Evolutionary conservation across 1,140 invertebrate genomes (phyloP), one percentile per base, ranked within the genome.

Genomic region (Plectrocnemia conspersa): DNA sequence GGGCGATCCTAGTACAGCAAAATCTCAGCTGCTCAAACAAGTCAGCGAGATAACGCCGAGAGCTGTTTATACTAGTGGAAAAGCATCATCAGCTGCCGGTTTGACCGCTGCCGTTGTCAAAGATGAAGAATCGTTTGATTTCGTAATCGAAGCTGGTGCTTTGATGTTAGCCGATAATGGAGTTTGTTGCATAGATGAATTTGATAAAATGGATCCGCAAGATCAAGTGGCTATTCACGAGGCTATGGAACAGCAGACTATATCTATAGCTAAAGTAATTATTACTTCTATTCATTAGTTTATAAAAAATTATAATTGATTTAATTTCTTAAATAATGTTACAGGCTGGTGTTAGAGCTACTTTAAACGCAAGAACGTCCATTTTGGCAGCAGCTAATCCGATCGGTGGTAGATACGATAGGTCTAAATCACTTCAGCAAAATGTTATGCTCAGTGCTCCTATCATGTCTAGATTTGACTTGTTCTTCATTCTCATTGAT

Each of bases 221-320:
- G 97, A 99, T 80, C 96, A 98, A 73, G 95, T 99, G 4, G 97
- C 97, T 21, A 99, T 98, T 67, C 97, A 99, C 73, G 97, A 99
- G 79, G 97, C 97, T 40, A 99, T 99, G 97, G 97, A 99, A 81
- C 97, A 99, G 68, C 97, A 99, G 74, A 99, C 97, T 0, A 99
- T 99, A 66, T 97, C 95, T 1, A 84, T 99, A 46, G 96, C 97
- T 0, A 98, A 99, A 76, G 82, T 84, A 65, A 61, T 16, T 4
- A 41, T 23, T 6, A 40, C 16, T 9, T 41, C 9, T 7, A 2
- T 10, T 35, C 25, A 25, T 42, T 9, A 49, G 7, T 19, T 22
- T 4, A 7, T 18, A 10, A n/a, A 7, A 41, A 42, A 25, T 21
- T 50, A 18, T 41, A 16, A 6, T 15, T 6, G 33, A 32, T n/a